Evolutionary conservation across 92 coral and sea anemone species (phyloP).

Genomic region (Galaxea fascicularis): DNA sequence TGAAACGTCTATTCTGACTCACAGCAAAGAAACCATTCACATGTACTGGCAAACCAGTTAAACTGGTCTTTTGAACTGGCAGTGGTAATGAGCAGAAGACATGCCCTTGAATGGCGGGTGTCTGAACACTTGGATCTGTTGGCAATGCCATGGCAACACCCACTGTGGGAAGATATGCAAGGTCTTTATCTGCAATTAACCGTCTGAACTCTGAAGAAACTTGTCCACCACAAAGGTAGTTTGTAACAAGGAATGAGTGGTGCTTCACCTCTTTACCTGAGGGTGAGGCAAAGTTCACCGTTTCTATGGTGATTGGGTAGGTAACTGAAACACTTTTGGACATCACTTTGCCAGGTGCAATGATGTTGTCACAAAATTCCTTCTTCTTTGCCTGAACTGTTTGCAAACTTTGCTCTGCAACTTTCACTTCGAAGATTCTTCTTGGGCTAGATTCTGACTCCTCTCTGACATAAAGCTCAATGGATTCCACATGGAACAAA

Average conservation of each 20-base stretch:
- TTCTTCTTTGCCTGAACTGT: conserved; percentile 62
- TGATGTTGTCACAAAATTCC: conserved; percentile 55
- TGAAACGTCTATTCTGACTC: conserved; percentile 75
- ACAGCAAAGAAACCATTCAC: conserved; percentile 81
- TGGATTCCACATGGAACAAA: conserved; percentile 69
- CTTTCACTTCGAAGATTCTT: conserved; percentile 70
- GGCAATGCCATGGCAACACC: conserved; percentile 81
- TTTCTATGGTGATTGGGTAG: conserved; percentile 45
- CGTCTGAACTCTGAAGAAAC: conserved; percentile 48
- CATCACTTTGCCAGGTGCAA: conserved; percentile 18
- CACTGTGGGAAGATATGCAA: conserved; percentile 76
- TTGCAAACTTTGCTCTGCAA: conserved; percentile 62
- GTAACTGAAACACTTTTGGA: conserved; percentile 51
- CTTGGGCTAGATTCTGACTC: conserved; percentile 34
- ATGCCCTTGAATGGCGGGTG: conserved; percentile 51
- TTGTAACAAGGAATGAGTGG: conserved; percentile 63
- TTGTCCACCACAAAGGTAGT: conserved; percentile 51
- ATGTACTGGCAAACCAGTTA: conserved; percentile 81
- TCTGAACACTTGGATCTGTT: background rate
- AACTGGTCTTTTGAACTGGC: conserved; percentile 67
- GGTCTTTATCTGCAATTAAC: conserved; percentile 52
- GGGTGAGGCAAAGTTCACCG: conserved; percentile 1
- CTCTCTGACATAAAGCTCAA: conserved; percentile 69
- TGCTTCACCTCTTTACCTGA: background rate
- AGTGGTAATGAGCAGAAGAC: conserved; percentile 74